Evolutionary conservation across 2,113 vertebrate species (phyloP).

Genomic region (Saguinus imperator): DNA sequence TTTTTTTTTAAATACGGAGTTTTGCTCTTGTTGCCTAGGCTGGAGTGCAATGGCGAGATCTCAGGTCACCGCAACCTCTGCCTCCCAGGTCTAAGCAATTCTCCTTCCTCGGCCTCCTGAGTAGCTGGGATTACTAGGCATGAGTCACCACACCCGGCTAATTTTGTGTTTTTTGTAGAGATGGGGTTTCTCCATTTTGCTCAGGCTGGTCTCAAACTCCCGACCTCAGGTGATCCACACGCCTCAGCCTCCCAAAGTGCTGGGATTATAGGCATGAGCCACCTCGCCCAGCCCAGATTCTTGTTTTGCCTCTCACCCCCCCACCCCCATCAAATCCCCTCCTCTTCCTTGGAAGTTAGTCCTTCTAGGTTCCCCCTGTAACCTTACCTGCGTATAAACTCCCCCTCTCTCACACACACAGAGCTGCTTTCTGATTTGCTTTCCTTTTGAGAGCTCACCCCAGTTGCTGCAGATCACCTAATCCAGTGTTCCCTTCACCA

Average conservation of each 20-base stretch:
- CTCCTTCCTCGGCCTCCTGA: neutral
- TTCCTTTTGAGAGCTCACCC: neutral
- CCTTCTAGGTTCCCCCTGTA: accelerated
- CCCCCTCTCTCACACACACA: accelerated
- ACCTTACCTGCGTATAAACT: neutral
- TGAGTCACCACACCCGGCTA: neutral
- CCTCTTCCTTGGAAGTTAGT: neutral
- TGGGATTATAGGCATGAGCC: neutral
- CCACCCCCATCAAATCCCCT: neutral
- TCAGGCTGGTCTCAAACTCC: neutral
- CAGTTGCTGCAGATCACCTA: too few species aligned
- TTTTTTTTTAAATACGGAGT: neutral
- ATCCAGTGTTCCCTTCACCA: neutral
- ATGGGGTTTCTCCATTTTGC: neutral
- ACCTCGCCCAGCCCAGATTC: neutral
- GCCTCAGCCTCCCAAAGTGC: neutral
- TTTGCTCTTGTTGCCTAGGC: neutral
- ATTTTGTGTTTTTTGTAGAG: neutral
- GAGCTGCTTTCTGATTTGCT: neutral
- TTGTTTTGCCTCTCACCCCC: neutral
- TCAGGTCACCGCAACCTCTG: neutral
- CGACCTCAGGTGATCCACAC: neutral
- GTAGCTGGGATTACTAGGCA: neutral
- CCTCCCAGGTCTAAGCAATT: neutral
- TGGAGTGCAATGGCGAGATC: neutral